A percentile compares a stretch with the other conserved stretches of the same genome.
phyloP scores from a whole-genome alignment of 2,113 vertebrate species.

The Neogobius melanostomus region DNA sequence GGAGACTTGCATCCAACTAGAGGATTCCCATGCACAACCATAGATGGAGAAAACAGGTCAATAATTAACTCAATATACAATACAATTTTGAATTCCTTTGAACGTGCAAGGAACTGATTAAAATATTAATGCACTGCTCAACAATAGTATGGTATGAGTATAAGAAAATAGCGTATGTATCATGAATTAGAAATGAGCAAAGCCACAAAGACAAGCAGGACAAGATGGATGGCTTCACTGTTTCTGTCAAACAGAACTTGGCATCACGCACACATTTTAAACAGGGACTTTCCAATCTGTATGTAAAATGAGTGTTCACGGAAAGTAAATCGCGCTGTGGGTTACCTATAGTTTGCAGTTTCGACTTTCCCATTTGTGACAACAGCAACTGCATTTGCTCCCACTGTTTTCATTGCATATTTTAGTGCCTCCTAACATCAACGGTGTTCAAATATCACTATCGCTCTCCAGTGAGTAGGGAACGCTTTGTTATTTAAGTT shows the following conservation, averaged over 20 bases:
- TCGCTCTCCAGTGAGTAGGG: slow-evolving; percentile 25
- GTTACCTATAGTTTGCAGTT: neutral
- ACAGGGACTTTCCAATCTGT: neutral
- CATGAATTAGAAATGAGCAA: slow-evolving; percentile 30
- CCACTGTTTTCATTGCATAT: slow-evolving; percentile 23
- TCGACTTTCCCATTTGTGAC: neutral
- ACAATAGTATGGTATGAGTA: neutral
- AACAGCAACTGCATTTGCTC: neutral
- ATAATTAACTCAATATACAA: slow-evolving; percentile 2
- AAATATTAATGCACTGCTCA: slow-evolving; percentile 5
- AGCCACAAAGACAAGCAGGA: neutral
- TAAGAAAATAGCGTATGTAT: slow-evolving; percentile 5
- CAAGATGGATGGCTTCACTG: neutral
- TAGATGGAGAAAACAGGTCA: slow-evolving; percentile 34
- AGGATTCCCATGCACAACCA: neutral
- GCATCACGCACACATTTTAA: slow-evolving; percentile 9
- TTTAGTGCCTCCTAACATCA: slow-evolving; percentile 44
- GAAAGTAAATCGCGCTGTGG: neutral
- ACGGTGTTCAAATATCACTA: slow-evolving; percentile 16
- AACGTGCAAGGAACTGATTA: neutral
- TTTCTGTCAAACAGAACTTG: slow-evolving; percentile 10
- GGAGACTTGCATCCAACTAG: slow-evolving; percentile 16
- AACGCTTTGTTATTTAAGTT: slow-evolving; percentile 24
- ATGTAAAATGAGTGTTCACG: slow-evolving; percentile 6
- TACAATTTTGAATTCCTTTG: slow-evolving; percentile 37